Evolutionary conservation across 2,888 invertebrate genomes (phyloP).

Genomic region (Flabesymbios commensalis): DNA sequence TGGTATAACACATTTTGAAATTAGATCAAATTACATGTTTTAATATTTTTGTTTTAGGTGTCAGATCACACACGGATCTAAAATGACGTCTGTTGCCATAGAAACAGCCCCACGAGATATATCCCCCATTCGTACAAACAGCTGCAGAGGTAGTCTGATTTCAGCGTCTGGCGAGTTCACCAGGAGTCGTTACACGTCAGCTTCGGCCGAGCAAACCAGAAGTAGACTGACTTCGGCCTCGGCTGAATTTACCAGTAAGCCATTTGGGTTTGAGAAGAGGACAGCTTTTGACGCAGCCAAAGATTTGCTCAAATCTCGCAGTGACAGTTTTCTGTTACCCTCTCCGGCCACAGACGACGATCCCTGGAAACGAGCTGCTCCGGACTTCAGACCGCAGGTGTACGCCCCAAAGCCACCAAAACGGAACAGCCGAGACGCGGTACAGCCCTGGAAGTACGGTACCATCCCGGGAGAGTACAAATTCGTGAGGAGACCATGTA

Average conservation of each 20-base stretch:
- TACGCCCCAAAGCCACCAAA: constrained; percentile 55
- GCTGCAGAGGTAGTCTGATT: no score
- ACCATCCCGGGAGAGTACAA: constrained; percentile 47
- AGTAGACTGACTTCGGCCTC: no score
- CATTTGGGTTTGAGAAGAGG: constrained; percentile 47
- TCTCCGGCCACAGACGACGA: constrained; percentile 39
- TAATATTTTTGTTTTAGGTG: no score
- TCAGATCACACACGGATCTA: no score
- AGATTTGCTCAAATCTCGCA: constrained; percentile 44
- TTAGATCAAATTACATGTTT: no score
- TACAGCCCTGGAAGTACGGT: constrained; percentile 55
- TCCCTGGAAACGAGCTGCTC: constrained; percentile 55
- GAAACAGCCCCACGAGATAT: no score
- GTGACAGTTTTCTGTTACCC: constrained; percentile 38
- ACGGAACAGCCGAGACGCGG: constrained; percentile 51
- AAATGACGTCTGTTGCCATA: no score
- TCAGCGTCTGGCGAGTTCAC: no score
- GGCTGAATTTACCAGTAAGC: neutral
- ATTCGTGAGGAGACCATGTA: constrained; percentile 28
- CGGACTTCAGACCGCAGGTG: constrained; percentile 51
- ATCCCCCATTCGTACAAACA: no score
- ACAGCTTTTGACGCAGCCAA: constrained; percentile 50
- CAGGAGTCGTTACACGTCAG: no score
- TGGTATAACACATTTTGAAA: no score
- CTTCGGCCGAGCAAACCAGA: no score